Conservation (phyloP, 2,888 invertebrate genomes). For the Conops quadrifasciatus region DNA sequence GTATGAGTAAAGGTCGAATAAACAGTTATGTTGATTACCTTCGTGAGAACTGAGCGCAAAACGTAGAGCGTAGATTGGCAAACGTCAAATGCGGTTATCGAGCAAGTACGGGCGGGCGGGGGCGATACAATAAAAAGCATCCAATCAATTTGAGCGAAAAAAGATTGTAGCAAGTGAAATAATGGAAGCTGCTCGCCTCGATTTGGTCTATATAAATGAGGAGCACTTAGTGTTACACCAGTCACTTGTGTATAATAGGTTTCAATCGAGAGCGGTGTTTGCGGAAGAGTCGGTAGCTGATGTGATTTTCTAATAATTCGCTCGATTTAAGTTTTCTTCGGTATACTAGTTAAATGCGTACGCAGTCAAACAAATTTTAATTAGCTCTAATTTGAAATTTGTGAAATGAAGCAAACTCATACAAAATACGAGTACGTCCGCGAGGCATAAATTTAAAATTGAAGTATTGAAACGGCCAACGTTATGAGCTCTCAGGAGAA, state of each 20-base stretch:
- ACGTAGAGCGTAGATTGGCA: no score
- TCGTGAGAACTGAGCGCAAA: no score
- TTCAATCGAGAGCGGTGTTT: not conserved
- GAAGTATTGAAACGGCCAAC: not conserved
- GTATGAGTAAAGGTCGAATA: no score
- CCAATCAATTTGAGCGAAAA: not conserved
- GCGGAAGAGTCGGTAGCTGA: not conserved
- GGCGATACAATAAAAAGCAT: not conserved
- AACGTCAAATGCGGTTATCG: no score
- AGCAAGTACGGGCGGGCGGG: no score
- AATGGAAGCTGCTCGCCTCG: conserved; percentile 61
- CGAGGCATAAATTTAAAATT: not conserved
- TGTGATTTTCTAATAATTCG: not conserved
- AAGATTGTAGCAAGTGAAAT: not conserved
- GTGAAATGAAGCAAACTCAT: conserved; percentile 16
- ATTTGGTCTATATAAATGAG: conserved; percentile 65
- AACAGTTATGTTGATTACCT: no score
- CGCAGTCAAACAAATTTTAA: conserved; percentile 22
- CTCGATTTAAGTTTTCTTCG: conserved; percentile 7
- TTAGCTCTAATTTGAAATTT: conserved; percentile 7
- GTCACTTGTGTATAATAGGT: conserved; percentile 50
- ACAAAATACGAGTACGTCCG: not conserved
- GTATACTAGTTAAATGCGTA: conserved; percentile 19
- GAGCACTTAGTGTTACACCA: conserved; percentile 54
- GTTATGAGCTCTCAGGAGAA: not conserved